Percentiles rank a stretch among this genome's conserved stretches.
phyloP scores from a whole-genome alignment of 2,888 invertebrate species.

The Atrina japonica region DNA sequence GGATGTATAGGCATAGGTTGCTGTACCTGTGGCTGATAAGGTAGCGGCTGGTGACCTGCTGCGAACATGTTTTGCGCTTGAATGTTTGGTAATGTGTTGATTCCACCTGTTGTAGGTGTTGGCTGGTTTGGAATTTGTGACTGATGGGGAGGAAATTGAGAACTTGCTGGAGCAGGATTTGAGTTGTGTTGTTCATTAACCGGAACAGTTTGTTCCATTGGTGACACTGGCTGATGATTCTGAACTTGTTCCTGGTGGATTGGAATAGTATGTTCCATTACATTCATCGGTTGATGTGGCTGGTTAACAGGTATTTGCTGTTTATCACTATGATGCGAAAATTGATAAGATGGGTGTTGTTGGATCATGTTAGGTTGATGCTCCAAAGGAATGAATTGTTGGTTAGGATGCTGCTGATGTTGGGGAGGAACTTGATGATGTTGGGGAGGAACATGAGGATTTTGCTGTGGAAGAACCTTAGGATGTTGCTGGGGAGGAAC shows the following conservation, averaged over 20 bases:
- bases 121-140: not conserved
- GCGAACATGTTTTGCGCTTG: too few relatives aligned
- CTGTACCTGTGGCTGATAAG: conserved; percentile 2
- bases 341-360: not conserved
- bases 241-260: not conserved
- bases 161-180: not conserved
- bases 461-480: not conserved
- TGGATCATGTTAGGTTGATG: not conserved
- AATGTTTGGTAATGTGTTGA: not conserved
- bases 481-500: too few relatives aligned
- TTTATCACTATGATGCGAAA: not conserved
- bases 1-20: not conserved
- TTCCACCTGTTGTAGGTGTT: not conserved
- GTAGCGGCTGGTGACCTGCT: not conserved
- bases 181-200: not conserved
- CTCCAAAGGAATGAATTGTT: not conserved
- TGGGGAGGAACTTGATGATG: too few relatives aligned
- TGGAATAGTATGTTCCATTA: too few relatives aligned
- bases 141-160: not conserved
- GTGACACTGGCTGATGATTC: not conserved
- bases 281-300: not conserved
- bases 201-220: not conserved
- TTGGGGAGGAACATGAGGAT: not conserved
- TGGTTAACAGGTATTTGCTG: not conserved
- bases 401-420: not conserved